Conservation (phyloP, 2,113 vertebrate genomes). For the Percopsis transmontana region DNA sequence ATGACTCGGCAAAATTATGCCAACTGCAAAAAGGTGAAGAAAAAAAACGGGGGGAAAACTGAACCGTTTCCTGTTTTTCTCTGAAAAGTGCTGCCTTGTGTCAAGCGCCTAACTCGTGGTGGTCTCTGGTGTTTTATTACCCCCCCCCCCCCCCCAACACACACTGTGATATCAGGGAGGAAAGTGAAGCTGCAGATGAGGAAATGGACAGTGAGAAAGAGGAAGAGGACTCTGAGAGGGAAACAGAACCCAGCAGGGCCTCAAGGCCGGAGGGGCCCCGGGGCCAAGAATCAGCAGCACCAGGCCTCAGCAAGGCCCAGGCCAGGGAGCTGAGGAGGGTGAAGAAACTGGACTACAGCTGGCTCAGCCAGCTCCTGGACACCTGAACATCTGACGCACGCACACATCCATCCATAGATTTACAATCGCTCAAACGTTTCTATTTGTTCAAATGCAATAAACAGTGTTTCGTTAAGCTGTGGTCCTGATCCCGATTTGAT, state of each 20-base stretch:
- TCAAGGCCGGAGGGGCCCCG: slow-evolving; percentile 39
- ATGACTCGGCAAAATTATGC: slow-evolving; percentile 1
- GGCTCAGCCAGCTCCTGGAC: slow-evolving; percentile 71
- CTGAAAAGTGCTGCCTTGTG: slow-evolving; percentile 34
- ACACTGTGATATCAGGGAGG: slow-evolving; percentile 43
- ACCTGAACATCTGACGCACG: slow-evolving; percentile 28
- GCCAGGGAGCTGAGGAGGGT: slow-evolving; percentile 84
- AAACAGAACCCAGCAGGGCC: slow-evolving; percentile 61
- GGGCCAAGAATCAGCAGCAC: slow-evolving; percentile 23
- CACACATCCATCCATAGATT: not conserved
- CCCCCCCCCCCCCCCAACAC: accelerated
- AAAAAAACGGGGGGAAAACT: not conserved
- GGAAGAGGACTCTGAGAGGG: slow-evolving; percentile 83
- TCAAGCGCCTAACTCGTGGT: not conserved
- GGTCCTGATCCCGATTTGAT: too few relatives aligned
- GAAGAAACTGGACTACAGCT: slow-evolving; percentile 86
- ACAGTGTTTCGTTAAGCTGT: not conserved
- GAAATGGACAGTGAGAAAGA: slow-evolving; percentile 85
- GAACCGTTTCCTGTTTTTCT: slow-evolving; percentile 15
- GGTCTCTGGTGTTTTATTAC: not conserved
- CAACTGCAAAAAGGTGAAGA: not conserved
- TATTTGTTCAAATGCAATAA: slow-evolving; percentile 2
- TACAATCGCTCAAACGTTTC: slow-evolving; percentile 3
- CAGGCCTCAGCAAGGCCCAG: slow-evolving; percentile 80
- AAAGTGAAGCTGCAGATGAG: slow-evolving; percentile 65